phyloP scores from a whole-genome alignment of 2,113 vertebrate species.

The Propithecus coquereli region DNA sequence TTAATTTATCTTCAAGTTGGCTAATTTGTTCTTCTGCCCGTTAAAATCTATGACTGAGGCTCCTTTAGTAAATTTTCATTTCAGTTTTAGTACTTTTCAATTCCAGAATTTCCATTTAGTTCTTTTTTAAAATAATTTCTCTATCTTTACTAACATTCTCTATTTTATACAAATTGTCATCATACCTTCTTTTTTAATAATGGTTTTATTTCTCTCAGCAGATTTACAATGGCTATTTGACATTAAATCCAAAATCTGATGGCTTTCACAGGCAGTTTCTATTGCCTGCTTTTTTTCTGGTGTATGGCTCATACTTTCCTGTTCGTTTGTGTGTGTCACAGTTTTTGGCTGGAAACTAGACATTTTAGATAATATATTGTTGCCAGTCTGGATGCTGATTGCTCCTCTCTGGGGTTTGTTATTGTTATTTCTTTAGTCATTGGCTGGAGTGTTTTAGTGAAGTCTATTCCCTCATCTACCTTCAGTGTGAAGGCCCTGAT shows the following conservation, averaged over 20 bases:
- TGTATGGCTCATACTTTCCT: background rate
- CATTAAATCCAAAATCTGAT: background rate
- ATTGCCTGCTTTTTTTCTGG: background rate
- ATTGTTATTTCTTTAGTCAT: background rate
- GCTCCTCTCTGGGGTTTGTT: background rate
- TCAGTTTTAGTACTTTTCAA: background rate
- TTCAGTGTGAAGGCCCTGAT: background rate
- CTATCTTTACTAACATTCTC: background rate
- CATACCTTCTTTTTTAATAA: background rate
- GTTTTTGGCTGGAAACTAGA: background rate
- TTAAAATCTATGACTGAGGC: background rate
- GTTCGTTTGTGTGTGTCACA: background rate
- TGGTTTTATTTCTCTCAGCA: background rate
- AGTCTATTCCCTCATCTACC: background rate
- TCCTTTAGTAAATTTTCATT: background rate
- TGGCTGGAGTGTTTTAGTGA: background rate
- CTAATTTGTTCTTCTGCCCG: background rate
- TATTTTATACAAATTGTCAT: background rate
- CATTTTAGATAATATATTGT: background rate
- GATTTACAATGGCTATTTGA: background rate
- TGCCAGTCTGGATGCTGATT: background rate
- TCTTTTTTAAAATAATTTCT: background rate
- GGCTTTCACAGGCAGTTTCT: background rate
- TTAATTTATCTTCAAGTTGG: background rate
- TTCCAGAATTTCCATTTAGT: background rate